phyloP scores from a whole-genome alignment of 1,140 invertebrate genomes.

The Charaxes varanes region DNA sequence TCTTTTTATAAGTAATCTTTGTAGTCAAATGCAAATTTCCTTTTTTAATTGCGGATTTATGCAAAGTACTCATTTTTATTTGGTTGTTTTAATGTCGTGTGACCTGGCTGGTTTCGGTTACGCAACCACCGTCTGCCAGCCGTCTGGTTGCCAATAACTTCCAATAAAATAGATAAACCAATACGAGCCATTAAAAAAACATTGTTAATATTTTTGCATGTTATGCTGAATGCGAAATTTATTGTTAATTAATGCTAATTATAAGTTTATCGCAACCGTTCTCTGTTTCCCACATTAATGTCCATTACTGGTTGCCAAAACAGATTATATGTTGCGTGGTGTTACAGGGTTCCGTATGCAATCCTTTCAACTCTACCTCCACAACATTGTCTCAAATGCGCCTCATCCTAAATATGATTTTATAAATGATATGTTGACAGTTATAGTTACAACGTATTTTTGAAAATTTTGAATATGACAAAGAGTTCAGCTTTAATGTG shows the following conservation, averaged over 20 bases:
- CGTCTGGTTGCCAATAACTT: slow-evolving; percentile 19
- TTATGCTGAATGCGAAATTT: slow-evolving; percentile 4
- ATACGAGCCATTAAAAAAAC: slow-evolving; percentile 9
- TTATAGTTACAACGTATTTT: too few species aligned
- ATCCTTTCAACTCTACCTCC: too few species aligned
- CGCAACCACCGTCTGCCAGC: slow-evolving; percentile 15
- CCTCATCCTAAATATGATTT: too few species aligned
- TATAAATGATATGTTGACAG: too few species aligned
- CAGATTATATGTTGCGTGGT: neutral
- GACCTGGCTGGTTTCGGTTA: slow-evolving; percentile 1
- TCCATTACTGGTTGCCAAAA: neutral
- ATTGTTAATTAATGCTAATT: slow-evolving; percentile 6
- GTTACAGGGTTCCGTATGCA: neutral
- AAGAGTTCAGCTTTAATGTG: too few species aligned
- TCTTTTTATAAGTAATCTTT: too few species aligned
- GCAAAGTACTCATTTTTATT: too few species aligned
- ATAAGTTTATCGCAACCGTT: slow-evolving; percentile 7
- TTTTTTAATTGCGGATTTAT: too few species aligned
- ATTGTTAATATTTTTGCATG: slow-evolving; percentile 1
- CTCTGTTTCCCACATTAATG: slow-evolving; percentile 8
- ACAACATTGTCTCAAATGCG: too few species aligned
- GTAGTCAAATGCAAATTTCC: too few species aligned
- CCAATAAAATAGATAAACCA: slow-evolving; percentile 10
- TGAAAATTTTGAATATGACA: too few species aligned
- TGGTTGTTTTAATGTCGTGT: too few species aligned